Base-by-base conservation (phyloP, 1,140 invertebrate species). In the Drosophila subobscura region DNA sequence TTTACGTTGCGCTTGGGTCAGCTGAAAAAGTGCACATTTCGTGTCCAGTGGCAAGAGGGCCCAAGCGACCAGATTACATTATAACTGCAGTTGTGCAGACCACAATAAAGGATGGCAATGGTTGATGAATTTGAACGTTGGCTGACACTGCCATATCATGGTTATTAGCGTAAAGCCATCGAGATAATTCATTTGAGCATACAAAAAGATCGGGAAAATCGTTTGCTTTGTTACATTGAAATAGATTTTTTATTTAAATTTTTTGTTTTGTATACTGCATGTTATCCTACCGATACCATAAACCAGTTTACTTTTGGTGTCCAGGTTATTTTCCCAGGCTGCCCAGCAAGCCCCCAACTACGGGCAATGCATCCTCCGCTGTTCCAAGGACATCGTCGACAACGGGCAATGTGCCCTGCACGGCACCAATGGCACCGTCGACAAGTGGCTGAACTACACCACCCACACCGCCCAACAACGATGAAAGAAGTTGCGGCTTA, bases 61-160 rank as follows among this genome's bases (percentile, higher is more conserved):
- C 49, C 49, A 58, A 5, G 25, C n/a, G n/a, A n/a, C 5, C 25
- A 64, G 75, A 75, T 74, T 42, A 49, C 55, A 45, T 50, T 64
- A 75, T 78, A 80, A 86, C 80, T 86, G 58, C 59, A 61, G 46
- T n/a, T 42, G 23, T 59, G 49, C n/a, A 51, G 55, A 70, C 53
- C 50, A 41, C 70, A 70, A 25, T 44, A 61, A 53, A 66, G n/a
- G n/a, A 22, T 59, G 59, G 23, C 7, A 29, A 55, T 12, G 46
- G 42, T 66, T 74, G 10, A 57, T 53, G 3, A 65, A 70, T 67
- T 70, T 71, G 76, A 84, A 72, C 58, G 29, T 5, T 27, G 25
- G 25, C 14, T 63, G 66, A 33, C 20, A 46, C 16, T 33, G 16
- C 23, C 23, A 10, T 29, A 14, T n/a, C n/a, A 20, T 20, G n/a